Evolutionary conservation across 2,113 vertebrate species (phyloP), one percentile per base, ranked within the genome.

Genomic region (Pimephales promelas): DNA sequence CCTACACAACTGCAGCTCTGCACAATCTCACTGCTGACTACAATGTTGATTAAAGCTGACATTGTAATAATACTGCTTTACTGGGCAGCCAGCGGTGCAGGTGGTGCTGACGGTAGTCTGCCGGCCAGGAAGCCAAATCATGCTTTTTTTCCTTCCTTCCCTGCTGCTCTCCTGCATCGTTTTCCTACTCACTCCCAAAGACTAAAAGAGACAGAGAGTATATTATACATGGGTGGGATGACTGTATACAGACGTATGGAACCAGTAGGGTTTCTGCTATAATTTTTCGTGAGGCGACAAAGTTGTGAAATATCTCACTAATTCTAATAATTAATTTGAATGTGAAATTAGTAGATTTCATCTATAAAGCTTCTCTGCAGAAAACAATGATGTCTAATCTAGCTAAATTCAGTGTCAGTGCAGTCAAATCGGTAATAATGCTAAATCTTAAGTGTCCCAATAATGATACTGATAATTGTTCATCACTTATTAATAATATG

Each of bases 11-110:
- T 81, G 86, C 72, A 31, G 76, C 28, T 22, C 56, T 73, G 83
- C 81, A 75, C 54, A 83, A 80, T 80, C 68, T 45, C 84, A 70
- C 43, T 87, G 86, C 86, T 85, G 86, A 87, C 79, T 85, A 61
- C 59, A 81, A 80, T 85, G 84, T 83, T 87, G 84, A 87, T 87
- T 85, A 85, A 85, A 87, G 86, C 86, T 87, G 86, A 87, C 86
- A 87, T 75, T 68, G 86, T 87, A 72, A 83, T 87, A 87, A 87
- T 87, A 77, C 68, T 66, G 84, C 71, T 85, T 80, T 70, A 62
- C 82, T 62, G 81, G 81, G 59, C 34, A 54, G 76, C 81, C 68
- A 83, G 77, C 81, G 83, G 71, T 81, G 83, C 86, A 85, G 84
- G 86, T 87, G 86, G 83, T 85, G 86, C 84, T 85, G 84, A 85